Percentiles rank a stretch among this genome's conserved stretches.
phyloP scores from a whole-genome alignment of 2,888 invertebrate genomes.

The Uropetala carovei region DNA sequence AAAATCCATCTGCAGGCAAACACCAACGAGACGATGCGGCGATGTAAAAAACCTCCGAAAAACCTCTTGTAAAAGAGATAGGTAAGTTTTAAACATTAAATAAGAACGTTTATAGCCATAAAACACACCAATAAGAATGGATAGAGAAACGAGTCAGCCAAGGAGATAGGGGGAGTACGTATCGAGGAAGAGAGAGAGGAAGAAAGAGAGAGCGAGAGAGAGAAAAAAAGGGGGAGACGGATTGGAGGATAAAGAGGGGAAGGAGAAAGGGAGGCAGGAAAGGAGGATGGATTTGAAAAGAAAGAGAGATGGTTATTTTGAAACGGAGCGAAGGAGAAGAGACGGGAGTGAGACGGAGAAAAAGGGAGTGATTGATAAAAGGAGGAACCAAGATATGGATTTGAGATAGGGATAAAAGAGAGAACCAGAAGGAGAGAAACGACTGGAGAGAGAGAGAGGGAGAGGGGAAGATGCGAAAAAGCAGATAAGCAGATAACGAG shows the following conservation, averaged over 20 bases:
- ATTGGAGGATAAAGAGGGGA: neutral
- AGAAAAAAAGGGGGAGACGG: neutral
- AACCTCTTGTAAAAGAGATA: too few relatives aligned
- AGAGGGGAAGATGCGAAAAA: neutral
- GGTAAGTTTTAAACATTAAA: too few relatives aligned
- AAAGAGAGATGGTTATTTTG: neutral
- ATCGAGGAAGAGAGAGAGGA: neutral
- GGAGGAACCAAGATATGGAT: neutral
- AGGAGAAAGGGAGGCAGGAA: neutral
- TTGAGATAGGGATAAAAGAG: neutral
- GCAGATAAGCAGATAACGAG: too few relatives aligned
- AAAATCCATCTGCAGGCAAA: too few relatives aligned
- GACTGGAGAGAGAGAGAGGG: neutral
- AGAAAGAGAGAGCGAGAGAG: neutral
- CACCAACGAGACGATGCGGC: too few relatives aligned
- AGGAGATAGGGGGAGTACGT: neutral
- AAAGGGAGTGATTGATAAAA: neutral
- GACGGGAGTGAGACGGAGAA: neutral
- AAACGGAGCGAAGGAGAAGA: neutral
- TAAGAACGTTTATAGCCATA: too few relatives aligned
- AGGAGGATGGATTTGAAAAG: neutral
- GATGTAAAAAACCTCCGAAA: too few relatives aligned
- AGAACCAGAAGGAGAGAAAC: neutral
- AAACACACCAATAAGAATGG: too few relatives aligned
- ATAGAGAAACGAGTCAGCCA: neutral